Evolutionary conservation across 1,140 invertebrate species (phyloP).

Genomic region (Araneus ventricosus): DNA sequence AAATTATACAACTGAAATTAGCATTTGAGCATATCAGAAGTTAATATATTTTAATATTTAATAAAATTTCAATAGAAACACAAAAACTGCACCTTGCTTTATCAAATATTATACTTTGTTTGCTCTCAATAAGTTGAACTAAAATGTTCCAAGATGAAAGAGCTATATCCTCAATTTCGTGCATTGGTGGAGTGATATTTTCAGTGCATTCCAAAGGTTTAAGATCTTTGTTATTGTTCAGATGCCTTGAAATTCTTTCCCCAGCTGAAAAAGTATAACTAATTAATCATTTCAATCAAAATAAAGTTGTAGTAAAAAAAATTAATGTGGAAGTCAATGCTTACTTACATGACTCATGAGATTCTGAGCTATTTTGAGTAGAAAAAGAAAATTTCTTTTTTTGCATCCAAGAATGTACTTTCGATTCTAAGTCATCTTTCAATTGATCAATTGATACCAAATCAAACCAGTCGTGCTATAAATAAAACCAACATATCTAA

Average conservation of each 20-base stretch:
- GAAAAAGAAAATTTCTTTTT: constrained; percentile 14
- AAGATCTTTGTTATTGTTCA: not conserved
- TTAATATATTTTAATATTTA: not conserved
- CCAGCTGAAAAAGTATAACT: not conserved
- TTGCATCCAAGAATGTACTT: constrained; percentile 27
- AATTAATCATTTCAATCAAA: not conserved
- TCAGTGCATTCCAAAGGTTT: not conserved
- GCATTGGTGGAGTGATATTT: constrained; percentile 15
- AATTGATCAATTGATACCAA: constrained; percentile 28
- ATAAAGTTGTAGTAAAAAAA: not conserved
- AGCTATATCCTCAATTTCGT: constrained; percentile 30
- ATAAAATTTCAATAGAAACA: not conserved
- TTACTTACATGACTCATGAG: not conserved
- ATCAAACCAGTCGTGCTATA: constrained; percentile 55
- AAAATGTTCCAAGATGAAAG: constrained; percentile 13
- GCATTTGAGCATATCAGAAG: not conserved
- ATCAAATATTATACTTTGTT: constrained; percentile 51
- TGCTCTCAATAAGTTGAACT: constrained; percentile 42
- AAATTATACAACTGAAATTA: not conserved
- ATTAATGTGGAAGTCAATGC: not conserved
- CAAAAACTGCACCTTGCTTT: constrained; percentile 41
- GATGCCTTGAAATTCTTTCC: constrained; percentile 4
- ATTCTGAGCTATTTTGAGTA: not conserved
- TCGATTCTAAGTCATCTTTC: constrained; percentile 38
- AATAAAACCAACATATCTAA: not conserved